A percentile compares a stretch with the other conserved stretches of the same genome.
phyloP scores from a whole-genome alignment of 2,113 vertebrate genomes.

The Paramormyrops kingsleyae region DNA sequence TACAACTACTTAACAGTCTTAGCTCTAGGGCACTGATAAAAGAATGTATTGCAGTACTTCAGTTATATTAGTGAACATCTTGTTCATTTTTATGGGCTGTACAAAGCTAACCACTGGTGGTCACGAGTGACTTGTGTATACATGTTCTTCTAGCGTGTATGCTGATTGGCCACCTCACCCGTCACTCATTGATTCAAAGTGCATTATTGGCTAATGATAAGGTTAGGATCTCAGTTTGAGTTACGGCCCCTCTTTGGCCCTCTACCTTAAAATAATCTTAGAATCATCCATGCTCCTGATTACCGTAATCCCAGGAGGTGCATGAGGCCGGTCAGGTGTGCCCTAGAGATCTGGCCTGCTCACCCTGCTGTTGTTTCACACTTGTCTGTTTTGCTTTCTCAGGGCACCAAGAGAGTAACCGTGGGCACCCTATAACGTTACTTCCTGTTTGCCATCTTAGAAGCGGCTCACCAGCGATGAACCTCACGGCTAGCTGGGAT shows the following conservation, averaged over 20 bases:
- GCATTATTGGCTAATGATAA: neutral
- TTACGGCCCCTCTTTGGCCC: neutral
- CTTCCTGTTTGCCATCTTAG: conserved; percentile 7
- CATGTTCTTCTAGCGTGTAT: neutral
- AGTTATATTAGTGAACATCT: neutral
- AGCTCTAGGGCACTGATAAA: neutral
- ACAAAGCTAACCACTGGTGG: neutral
- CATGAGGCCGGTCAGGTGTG: neutral
- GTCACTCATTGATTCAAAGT: neutral
- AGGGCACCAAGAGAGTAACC: neutral
- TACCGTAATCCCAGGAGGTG: neutral
- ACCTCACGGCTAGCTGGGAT: conserved; percentile 64
- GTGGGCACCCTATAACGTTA: conserved; percentile 21
- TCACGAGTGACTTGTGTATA: neutral
- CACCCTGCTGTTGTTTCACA: neutral
- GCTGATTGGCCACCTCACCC: neutral
- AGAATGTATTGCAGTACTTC: neutral
- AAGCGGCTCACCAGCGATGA: conserved; percentile 47
- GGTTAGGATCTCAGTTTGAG: neutral
- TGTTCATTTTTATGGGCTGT: neutral
- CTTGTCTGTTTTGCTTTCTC: neutral
- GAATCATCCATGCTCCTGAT: neutral
- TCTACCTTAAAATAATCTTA: neutral
- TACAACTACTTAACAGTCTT: no score
- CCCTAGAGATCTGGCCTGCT: neutral